Conservation (phyloP, 2,888 invertebrate genomes). For the Drosophila vallismaia region DNA sequence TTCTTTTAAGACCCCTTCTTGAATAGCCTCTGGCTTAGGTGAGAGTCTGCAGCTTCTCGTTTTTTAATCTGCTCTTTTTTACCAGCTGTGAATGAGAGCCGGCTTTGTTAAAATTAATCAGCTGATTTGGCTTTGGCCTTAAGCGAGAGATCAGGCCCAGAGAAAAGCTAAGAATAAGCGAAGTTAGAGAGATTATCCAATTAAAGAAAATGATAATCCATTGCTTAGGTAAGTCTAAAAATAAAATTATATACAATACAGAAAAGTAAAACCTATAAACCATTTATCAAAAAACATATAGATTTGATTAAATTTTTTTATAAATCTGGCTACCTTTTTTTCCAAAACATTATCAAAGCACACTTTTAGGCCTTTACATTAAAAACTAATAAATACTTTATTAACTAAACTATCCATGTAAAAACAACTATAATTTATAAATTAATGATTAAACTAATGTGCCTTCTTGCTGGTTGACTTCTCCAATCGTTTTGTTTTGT, state of each 20-base stretch:
- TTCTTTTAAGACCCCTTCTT: slow-evolving; percentile 2
- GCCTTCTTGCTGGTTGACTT: not conserved
- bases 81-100: slow-evolving; percentile 1
- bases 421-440: slow-evolving; percentile 7
- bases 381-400: slow-evolving; percentile 17
- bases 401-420: slow-evolving; percentile 25
- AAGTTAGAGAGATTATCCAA: not conserved
- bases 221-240: too few species aligned
- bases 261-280: too few species aligned
- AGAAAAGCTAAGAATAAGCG: not conserved
- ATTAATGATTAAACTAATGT: not conserved
- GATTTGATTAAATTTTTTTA: too few species aligned
- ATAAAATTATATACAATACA: too few species aligned
- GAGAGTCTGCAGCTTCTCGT: slow-evolving; percentile 1
- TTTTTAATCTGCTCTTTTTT: slow-evolving; percentile 3
- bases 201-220: not conserved
- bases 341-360: not conserved
- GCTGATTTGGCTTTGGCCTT: slow-evolving; percentile 32
- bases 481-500: slow-evolving; percentile 41
- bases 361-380: slow-evolving; percentile 11
- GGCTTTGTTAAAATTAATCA: slow-evolving; percentile 29
- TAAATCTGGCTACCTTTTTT: not conserved
- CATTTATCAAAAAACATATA: too few species aligned
- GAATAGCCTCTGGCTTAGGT: not conserved
- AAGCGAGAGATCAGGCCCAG: slow-evolving; percentile 15